Conservation (phyloP, 2,888 invertebrate species). For the Xestia ashworthii region DNA sequence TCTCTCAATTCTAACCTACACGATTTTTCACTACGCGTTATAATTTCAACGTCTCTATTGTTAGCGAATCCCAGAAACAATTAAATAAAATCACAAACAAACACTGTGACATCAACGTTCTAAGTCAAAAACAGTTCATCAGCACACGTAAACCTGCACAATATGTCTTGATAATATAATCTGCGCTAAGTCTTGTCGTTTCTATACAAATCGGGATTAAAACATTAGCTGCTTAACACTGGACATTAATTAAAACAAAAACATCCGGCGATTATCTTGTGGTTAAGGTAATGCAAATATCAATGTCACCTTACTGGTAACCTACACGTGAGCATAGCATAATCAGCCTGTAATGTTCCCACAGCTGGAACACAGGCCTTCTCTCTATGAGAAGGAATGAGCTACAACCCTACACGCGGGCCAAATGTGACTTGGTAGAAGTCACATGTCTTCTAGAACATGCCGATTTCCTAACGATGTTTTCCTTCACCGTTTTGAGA, state of each 20-base stretch:
- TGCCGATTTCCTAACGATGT: too few relatives aligned
- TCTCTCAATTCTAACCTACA: too few relatives aligned
- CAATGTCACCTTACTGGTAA: background rate
- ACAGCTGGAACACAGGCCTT: too few relatives aligned
- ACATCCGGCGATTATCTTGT: constrained; percentile 17
- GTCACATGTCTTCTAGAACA: too few relatives aligned
- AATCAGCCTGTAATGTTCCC: too few relatives aligned
- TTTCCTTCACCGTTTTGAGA: too few relatives aligned
- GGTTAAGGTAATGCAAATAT: too few relatives aligned
- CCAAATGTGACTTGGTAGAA: too few relatives aligned
- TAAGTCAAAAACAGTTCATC: constrained; percentile 14
- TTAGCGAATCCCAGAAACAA: background rate
- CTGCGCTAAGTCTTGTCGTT: constrained; percentile 12
- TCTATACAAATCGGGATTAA: constrained; percentile 40
- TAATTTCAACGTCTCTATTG: background rate
- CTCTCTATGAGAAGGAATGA: too few relatives aligned
- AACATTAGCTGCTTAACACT: constrained; percentile 35
- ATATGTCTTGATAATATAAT: constrained; percentile 48
- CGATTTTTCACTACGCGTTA: background rate
- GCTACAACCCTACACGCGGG: too few relatives aligned
- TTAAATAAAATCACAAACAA: background rate
- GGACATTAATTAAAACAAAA: background rate
- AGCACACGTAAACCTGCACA: background rate
- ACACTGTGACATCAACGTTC: background rate
- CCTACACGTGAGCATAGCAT: background rate